phyloP scores from a whole-genome alignment of 2,113 vertebrate species.

The Echinops telfairi region DNA sequence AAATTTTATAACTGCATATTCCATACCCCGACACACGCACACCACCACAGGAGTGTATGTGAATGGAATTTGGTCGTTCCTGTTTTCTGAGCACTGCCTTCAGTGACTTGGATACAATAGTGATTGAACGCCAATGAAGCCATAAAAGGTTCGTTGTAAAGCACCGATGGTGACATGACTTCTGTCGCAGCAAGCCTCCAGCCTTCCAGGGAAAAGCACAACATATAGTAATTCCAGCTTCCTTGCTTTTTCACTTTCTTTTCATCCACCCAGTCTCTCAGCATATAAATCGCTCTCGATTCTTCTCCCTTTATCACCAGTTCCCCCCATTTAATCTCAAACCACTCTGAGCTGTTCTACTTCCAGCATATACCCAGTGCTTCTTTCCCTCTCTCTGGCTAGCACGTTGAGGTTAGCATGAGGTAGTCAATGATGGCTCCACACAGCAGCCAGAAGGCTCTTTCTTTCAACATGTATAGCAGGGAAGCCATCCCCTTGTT shows the following conservation, averaged over 20 bases:
- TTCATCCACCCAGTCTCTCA: not conserved
- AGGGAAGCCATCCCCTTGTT: not conserved
- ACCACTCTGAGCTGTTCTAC: not conserved
- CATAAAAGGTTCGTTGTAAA: not conserved
- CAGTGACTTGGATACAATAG: not conserved
- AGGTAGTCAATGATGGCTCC: not conserved
- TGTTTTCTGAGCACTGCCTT: conserved; percentile 6
- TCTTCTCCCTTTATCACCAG: not conserved
- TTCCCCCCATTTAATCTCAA: not conserved
- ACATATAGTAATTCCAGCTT: not conserved
- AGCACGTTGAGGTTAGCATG: not conserved
- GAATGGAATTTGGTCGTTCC: not conserved
- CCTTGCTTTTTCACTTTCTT: not conserved
- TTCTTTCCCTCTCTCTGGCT: not conserved
- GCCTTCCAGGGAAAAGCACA: not conserved
- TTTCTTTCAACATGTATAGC: not conserved
- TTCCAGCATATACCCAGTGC: not conserved
- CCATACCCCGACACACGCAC: too few species aligned
- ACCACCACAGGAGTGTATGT: not conserved
- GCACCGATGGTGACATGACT: not conserved
- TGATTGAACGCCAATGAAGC: not conserved
- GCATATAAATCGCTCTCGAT: not conserved
- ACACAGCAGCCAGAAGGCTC: not conserved
- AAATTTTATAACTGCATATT: conserved; percentile 22
- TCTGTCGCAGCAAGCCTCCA: not conserved